These are phyloP conservation scores for Rhopilema esculentum DNA, from an alignment of 30 jellyfish, hydroid and myxozoan genomes.

Conservation along the genomic window DNA sequence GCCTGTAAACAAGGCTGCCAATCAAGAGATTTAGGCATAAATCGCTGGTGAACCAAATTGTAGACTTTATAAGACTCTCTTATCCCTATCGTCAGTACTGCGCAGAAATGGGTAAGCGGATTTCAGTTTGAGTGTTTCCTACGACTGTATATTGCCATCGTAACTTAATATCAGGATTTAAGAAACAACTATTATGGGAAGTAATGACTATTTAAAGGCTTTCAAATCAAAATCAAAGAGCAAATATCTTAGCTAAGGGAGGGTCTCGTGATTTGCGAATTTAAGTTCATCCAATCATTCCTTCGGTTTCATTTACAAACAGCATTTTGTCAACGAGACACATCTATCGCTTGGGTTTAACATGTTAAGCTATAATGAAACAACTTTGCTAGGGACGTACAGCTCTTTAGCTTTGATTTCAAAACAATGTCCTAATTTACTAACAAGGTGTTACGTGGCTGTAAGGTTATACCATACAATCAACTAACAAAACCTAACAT, in stretches of 20 bases:
- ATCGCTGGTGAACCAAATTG: slow-evolving; percentile 77
- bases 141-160: slow-evolving; percentile 59
- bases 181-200: slow-evolving; percentile 47
- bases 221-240: slow-evolving; percentile 38
- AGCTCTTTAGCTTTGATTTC: neutral
- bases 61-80: slow-evolving; percentile 58
- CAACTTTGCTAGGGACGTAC: neutral
- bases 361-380: neutral
- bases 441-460: neutral
- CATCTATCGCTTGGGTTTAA: neutral
- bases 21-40: slow-evolving; percentile 71
- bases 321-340: neutral
- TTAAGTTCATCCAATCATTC: slow-evolving; percentile 6
- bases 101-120: slow-evolving; percentile 77
- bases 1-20: slow-evolving; percentile 74
- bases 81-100: slow-evolving; percentile 69
- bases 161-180: slow-evolving; percentile 66
- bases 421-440: neutral
- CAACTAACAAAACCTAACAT: neutral
- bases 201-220: slow-evolving; percentile 57
- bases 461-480: neutral
- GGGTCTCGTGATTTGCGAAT: slow-evolving; percentile 23
- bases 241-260: slow-evolving; percentile 42
- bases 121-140: slow-evolving; percentile 47
- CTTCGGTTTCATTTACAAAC: slow-evolving; percentile 40